Evolutionary conservation across 2,113 vertebrate genomes (phyloP), one percentile per base, ranked within the genome.

Genomic region (Centrocercus urophasianus): DNA sequence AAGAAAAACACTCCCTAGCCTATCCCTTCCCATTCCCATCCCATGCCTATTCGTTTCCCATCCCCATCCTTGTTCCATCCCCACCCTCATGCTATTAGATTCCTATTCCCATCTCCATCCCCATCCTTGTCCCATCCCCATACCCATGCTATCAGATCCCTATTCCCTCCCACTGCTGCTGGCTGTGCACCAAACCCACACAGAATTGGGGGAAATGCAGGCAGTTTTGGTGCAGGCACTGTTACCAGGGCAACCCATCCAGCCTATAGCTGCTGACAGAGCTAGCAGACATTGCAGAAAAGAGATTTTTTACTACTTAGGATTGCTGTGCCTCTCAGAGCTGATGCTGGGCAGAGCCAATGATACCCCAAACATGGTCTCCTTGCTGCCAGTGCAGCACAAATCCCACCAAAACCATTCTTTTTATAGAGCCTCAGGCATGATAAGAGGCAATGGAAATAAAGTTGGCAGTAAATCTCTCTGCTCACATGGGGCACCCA

Each of bases 161-260:
- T 30, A 56, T 32, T 27, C 60, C 59, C 61, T 28, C 61, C 61
- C 61, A 28, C 61, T 15, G 10, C 36, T 16, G 4, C n/a, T n/a
- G 21, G 50, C 71, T 14, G 50, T 71, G 34, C 3, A 0, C 42
- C 18, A 64, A 91, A 11, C 65, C 66, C 83, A 14, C 45, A 3
- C 2, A 3, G 63, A 80, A 69, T 1, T 75, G 90, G 92, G 91
- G 86, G 73, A 60, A 83, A 91, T 25, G 34, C 52, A 1, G 76
- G 71, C 69, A 61, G 4, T 80, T 95, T 92, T 79, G 93, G 92
- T 88, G 89, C 87, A 91, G 93, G 81, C 5, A 40, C 78, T 1
- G 95, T 97, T 94, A 86, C 96, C 32, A 88, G 0, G 22, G 93
- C 91, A 96, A 97, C 67, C n/a, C 84, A 45, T 83, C 27, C 52